Conservation (phyloP, 2,888 invertebrate species). For the Phyto melanocephala region DNA sequence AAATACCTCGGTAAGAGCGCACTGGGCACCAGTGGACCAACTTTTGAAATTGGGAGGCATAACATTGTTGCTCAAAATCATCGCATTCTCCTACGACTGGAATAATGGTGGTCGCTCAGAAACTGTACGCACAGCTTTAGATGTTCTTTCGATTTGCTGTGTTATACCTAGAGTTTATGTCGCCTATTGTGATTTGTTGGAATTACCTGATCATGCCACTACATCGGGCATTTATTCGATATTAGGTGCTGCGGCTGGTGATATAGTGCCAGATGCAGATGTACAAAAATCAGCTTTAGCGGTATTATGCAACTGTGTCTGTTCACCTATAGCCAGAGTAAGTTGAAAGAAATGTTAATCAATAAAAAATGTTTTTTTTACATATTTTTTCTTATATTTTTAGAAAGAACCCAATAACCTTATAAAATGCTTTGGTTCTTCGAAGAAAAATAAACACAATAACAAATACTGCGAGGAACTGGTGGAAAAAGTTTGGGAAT, state of each 20-base stretch:
- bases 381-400: constrained; percentile 9
- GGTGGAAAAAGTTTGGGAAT: constrained; percentile 95
- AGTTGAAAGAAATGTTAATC: constrained; percentile 64
- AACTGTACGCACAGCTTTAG: constrained; percentile 89
- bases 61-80: constrained; percentile 88
- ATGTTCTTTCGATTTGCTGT: constrained; percentile 93
- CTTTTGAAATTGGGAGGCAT: constrained; percentile 91
- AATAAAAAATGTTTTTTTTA: background rate
- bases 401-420: constrained; percentile 70
- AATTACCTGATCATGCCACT: constrained; percentile 87
- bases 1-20: constrained; percentile 85
- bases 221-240: constrained; percentile 90
- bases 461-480: constrained; percentile 88
- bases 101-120: constrained; percentile 88
- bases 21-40: constrained; percentile 95
- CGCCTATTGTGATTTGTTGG: constrained; percentile 86
- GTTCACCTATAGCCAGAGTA: constrained; percentile 91
- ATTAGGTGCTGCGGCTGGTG: constrained; percentile 92
- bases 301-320: constrained; percentile 95
- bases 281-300: constrained; percentile 94
- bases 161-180: constrained; percentile 90
- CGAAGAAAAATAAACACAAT: constrained; percentile 80
- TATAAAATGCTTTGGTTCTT: constrained; percentile 71
- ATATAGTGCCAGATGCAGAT: constrained; percentile 93
- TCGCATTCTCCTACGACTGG: constrained; percentile 95